Conservation (phyloP, 64 coral and sea anemone genomes). For the Montipora sp. region DNA sequence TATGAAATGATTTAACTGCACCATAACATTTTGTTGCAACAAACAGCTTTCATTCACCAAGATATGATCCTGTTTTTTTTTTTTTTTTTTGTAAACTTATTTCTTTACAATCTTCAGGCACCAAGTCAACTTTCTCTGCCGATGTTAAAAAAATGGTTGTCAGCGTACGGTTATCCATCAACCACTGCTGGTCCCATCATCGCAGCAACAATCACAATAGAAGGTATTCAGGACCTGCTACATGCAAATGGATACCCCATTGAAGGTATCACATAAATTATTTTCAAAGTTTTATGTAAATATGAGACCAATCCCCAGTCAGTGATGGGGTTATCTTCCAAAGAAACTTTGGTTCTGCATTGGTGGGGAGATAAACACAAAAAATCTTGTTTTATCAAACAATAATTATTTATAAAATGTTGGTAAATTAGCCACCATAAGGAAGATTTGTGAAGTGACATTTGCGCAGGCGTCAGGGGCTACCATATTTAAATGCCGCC, state of each 20-base stretch:
- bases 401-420: no score
- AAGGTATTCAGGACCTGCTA: constrained; percentile 88
- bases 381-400: no score
- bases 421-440: no score
- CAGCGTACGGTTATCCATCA: constrained; percentile 29
- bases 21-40: background rate
- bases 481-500: no score
- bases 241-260: constrained; percentile 84
- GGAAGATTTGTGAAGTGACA: no score
- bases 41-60: background rate
- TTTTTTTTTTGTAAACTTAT: background rate
- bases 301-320: background rate
- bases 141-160: constrained; percentile 48
- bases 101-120: background rate
- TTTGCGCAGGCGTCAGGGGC: no score
- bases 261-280: constrained; percentile 52
- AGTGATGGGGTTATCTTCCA: no score
- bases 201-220: constrained; percentile 89
- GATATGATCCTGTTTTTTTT: background rate
- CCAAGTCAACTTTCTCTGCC: constrained; percentile 49
- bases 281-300: background rate
- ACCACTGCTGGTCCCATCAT: constrained; percentile 75
- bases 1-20: no score
- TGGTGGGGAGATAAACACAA: no score
- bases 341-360: no score